A percentile compares a stretch with the other conserved stretches of the same genome.
Evolutionary conservation across 1,140 invertebrate genomes (phyloP).

Genomic region (Mya arenaria): DNA sequence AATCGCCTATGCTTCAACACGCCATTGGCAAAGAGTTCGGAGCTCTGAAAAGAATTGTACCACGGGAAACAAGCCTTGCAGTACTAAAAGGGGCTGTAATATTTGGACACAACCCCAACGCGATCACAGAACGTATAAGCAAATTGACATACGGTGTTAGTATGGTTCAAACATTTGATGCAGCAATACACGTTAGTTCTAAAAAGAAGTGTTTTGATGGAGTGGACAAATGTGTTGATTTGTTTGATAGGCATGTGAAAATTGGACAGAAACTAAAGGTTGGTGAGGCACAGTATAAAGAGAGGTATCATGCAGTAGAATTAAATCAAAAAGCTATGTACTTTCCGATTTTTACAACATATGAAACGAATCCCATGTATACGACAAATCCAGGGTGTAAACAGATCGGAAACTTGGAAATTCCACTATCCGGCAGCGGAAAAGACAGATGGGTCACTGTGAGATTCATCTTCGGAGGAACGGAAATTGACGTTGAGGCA

Average conservation of each 20-base stretch:
- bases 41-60: background rate
- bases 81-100: constrained; percentile 33
- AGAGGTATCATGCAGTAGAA: background rate
- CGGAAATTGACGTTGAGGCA: constrained; percentile 28
- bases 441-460: constrained; percentile 24
- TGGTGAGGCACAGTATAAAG: constrained; percentile 3
- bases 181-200: background rate
- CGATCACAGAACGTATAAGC: constrained; percentile 6
- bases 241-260: constrained; percentile 37
- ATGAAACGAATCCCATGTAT: constrained; percentile 24
- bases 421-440: constrained; percentile 15
- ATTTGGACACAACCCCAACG: constrained; percentile 26
- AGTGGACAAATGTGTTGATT: background rate
- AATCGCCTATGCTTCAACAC: constrained; percentile 33
- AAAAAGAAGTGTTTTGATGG: background rate
- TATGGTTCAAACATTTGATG: background rate
- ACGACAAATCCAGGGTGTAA: constrained; percentile 7
- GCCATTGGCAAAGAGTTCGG: constrained; percentile 1
- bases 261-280: constrained; percentile 5
- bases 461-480: constrained; percentile 25
- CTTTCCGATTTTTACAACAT: constrained; percentile 4
- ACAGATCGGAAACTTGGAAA: constrained; percentile 13
- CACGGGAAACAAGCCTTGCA: background rate
- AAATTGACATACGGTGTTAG: constrained; percentile 47
- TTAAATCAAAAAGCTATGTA: background rate